phyloP scores from a whole-genome alignment of 2,797 vertebrate genomes.

The Takifugu ocellatus region DNA sequence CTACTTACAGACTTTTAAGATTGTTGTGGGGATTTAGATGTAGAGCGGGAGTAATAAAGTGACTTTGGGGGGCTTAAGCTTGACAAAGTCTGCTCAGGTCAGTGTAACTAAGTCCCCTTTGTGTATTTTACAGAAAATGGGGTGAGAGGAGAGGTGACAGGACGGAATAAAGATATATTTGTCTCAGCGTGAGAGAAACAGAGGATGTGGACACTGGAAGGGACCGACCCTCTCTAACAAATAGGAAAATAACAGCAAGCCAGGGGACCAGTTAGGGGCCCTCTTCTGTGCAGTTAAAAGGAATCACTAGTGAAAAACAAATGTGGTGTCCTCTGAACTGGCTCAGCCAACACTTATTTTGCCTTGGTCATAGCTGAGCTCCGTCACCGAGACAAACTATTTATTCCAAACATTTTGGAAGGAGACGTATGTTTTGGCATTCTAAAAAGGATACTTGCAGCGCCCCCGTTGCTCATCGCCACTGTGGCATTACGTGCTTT shows the following conservation, averaged over 20 bases:
- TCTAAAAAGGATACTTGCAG: conserved; percentile 17
- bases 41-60: no score
- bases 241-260: conserved; percentile 55
- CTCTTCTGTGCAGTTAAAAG: conserved; percentile 25
- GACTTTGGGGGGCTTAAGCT: no score
- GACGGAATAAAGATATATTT: not conserved
- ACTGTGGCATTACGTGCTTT: conserved; percentile 28
- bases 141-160: no score
- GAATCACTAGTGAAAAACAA: not conserved
- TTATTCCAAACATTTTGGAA: conserved; percentile 11
- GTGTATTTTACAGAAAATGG: no score
- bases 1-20: no score
- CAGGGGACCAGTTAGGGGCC: conserved; percentile 22
- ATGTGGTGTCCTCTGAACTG: not conserved
- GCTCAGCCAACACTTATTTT: conserved; percentile 13
- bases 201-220: conserved; percentile 59
- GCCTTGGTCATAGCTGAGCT: conserved; percentile 2
- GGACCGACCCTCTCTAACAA: conserved; percentile 32
- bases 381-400: conserved; percentile 3
- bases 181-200: conserved; percentile 7
- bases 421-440: conserved; percentile 7
- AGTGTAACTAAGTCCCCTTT: no score
- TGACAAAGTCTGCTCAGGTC: no score
- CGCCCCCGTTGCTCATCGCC: conserved; percentile 35
- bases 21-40: no score